Percentiles rank a stretch among this genome's conserved stretches.
phyloP scores from a whole-genome alignment of 1,140 invertebrate genomes.

The Dreissena rostriformis region DNA sequence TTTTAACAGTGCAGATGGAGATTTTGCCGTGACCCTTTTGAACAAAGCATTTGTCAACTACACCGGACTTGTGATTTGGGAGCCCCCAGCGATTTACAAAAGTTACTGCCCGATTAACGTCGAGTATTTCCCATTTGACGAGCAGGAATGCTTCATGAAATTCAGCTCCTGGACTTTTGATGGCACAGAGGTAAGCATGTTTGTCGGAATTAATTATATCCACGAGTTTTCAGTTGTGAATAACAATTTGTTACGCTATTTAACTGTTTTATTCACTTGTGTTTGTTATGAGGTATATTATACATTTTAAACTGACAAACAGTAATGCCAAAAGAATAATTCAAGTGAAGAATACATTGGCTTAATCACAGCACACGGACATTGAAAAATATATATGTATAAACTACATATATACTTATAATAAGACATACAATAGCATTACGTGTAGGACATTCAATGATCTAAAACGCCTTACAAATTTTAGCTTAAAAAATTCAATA shows the following conservation, averaged over 20 bases:
- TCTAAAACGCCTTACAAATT: neutral
- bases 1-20: slow-evolving; percentile 83
- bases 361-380: neutral
- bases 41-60: slow-evolving; percentile 85
- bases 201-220: slow-evolving; percentile 82
- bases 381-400: neutral
- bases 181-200: slow-evolving; percentile 84
- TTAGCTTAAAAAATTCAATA: neutral
- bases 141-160: slow-evolving; percentile 94
- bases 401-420: neutral
- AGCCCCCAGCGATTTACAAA: slow-evolving; percentile 99
- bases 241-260: slow-evolving; percentile 1
- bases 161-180: slow-evolving; percentile 94
- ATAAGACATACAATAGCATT: neutral
- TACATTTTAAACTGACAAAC: neutral
- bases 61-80: slow-evolving; percentile 96
- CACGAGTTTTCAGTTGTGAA: too few species aligned
- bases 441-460: neutral
- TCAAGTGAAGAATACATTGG: neutral
- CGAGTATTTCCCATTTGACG: slow-evolving; percentile 91
- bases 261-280: neutral
- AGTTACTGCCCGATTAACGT: slow-evolving; percentile 99
- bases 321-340: neutral
- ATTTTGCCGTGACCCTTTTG: slow-evolving; percentile 84
- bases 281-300: neutral